A percentile compares a stretch with the other conserved stretches of the same genome.
These are phyloP conservation scores for Acanthopagrus latus DNA, from an alignment of 2,797 vertebrate genomes.

Conservation along the genomic window DNA sequence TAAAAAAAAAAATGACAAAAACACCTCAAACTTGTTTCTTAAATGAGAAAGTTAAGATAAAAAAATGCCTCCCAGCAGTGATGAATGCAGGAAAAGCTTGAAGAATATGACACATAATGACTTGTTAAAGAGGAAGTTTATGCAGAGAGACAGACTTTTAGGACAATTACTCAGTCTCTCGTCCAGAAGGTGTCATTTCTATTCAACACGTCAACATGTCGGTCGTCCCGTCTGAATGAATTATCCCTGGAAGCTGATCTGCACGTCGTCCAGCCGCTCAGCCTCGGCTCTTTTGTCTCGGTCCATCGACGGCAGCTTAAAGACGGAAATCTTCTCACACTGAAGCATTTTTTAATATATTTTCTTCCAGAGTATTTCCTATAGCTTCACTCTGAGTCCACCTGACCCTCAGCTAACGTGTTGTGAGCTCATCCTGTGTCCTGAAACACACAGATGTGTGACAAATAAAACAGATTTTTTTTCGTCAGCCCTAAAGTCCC, in stretches of 20 bases:
- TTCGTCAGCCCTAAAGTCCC: too few relatives aligned
- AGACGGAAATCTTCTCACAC: not conserved
- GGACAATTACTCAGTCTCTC: slow-evolving; percentile 14
- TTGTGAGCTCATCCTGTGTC: not conserved
- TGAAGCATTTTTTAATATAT: not conserved
- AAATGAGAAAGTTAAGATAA: too few relatives aligned
- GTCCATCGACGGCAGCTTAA: not conserved
- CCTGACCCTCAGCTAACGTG: not conserved
- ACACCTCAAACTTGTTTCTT: too few relatives aligned
- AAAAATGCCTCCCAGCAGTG: not conserved
- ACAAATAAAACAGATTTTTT: too few relatives aligned
- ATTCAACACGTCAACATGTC: not conserved
- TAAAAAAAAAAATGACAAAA: not conserved
- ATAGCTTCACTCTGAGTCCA: not conserved
- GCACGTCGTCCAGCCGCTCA: not conserved
- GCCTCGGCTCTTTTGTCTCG: not conserved
- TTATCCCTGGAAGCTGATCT: slow-evolving; percentile 2
- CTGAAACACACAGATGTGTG: not conserved
- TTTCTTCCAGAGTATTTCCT: not conserved
- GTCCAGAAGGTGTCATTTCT: slow-evolving; percentile 6
- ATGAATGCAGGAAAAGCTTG: not conserved
- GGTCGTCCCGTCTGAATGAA: not conserved
- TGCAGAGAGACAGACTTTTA: slow-evolving; percentile 12
- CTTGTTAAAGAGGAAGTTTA: slow-evolving; percentile 12
- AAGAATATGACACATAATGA: not conserved